Conservation (phyloP, 2,888 invertebrate genomes). For the Limnephilus lunatus region DNA sequence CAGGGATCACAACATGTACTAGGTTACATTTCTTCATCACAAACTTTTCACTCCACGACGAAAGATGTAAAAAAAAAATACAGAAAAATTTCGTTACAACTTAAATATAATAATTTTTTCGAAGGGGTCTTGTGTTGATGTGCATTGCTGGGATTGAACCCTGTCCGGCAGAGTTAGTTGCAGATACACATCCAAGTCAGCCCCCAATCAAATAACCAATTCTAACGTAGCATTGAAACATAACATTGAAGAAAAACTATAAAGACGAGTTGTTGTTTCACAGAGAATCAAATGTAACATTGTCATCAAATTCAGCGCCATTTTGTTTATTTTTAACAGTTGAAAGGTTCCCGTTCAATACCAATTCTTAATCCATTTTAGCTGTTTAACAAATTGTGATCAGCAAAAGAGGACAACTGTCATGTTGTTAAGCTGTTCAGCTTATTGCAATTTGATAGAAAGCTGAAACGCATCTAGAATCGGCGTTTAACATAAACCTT, state of each 20-base stretch:
- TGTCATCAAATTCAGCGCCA: no score
- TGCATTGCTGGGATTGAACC: background rate
- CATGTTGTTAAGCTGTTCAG: no score
- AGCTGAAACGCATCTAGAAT: no score
- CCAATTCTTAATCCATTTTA: no score
- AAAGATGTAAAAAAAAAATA: background rate
- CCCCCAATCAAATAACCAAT: background rate
- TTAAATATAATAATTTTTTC: background rate
- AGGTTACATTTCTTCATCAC: background rate
- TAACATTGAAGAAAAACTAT: background rate
- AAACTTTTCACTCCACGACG: background rate
- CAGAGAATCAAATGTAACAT: no score
- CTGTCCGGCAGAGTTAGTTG: background rate
- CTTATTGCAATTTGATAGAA: no score
- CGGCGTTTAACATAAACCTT: no score
- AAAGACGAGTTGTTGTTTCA: no score
- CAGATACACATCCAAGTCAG: background rate
- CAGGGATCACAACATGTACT: conserved; percentile 7
- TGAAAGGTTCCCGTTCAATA: no score
- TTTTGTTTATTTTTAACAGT: no score
- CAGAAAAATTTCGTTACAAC: background rate
- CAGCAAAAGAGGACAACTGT: no score
- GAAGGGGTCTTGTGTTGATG: background rate
- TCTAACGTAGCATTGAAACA: background rate
- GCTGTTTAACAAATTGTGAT: no score